phyloP scores from a whole-genome alignment of 2,113 vertebrate genomes.

The Cynoglossus semilaevis region DNA sequence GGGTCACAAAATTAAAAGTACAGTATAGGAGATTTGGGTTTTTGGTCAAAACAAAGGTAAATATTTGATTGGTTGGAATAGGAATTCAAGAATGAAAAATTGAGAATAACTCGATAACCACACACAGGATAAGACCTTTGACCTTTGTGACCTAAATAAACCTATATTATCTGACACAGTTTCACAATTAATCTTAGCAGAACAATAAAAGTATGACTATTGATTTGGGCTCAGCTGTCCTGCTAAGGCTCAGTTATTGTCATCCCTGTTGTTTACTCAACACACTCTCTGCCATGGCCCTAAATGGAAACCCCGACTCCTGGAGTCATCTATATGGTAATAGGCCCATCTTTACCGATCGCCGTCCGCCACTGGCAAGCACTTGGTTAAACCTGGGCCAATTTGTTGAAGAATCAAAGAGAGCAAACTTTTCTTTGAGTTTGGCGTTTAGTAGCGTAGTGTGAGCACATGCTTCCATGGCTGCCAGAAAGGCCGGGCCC shows the following conservation, averaged over 20 bases:
- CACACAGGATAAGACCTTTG: no score
- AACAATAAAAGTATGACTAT: conserved; percentile 69
- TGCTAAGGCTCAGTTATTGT: conserved; percentile 36
- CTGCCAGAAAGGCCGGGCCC: conserved; percentile 71
- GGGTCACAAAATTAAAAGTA: no score
- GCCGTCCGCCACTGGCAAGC: conserved; percentile 56
- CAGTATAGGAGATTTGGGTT: no score
- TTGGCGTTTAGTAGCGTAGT: conserved; percentile 56
- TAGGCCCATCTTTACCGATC: conserved; percentile 66
- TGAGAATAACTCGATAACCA: no score
- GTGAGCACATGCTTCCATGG: conserved; percentile 63
- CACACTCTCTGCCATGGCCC: conserved; percentile 51
- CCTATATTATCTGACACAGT: conserved; percentile 45
- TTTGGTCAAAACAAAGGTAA: no score
- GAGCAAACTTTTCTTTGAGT: conserved; percentile 63
- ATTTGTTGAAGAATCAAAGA: conserved; percentile 57
- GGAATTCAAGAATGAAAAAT: no score
- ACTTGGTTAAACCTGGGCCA: conserved; percentile 64
- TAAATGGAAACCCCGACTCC: conserved; percentile 74
- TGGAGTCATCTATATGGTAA: conserved; percentile 81
- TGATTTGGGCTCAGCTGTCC: conserved; percentile 68
- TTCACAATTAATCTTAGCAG: conserved; percentile 53
- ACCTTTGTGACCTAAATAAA: background rate
- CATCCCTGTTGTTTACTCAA: conserved; percentile 52
- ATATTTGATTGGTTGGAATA: no score